Base-by-base conservation (phyloP, 2,797 vertebrate species). In the Ambastaia sidthimunki region DNA sequence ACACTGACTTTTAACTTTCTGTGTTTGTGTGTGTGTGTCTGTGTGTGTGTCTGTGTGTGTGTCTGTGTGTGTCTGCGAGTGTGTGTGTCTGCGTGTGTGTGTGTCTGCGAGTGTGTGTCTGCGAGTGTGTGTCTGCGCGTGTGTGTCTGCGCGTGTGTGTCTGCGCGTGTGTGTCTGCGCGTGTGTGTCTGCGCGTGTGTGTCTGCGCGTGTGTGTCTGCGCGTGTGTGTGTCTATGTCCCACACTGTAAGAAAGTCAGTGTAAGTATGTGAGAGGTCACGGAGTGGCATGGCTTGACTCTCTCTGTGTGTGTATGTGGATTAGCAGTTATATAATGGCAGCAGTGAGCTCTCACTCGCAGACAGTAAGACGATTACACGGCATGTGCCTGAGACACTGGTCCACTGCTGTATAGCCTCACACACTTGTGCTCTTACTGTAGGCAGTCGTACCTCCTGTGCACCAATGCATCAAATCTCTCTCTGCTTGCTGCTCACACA, bases 301-400 rank as follows among this genome's bases (percentile, higher is more conserved):
- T 79, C 19, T 50, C 25, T 55, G 59, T 77, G 69, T 73, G 71
- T 62, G 74, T 81, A 54, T 62, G 75, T 75, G 89, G 90, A 93
- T 93, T 93, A 93, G 87, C 77, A 80, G 92, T 94, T 94, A 93
- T 91, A 93, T 93, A 94, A 93, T 91, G 88, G 34, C 55, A 81
- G 86, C 88, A 89, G 88, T 86, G 90, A 92, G 91, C 91, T 91
- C 89, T 52, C 89, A 89, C 88, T 89, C 91, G 90, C 90, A 92
- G 91, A 92, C 88, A 84, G 90, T 93, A 93, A 94, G 92, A 93
- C 91, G 93, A 94, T 94, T 94, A 93, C 81, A 78, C 85, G 77
- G 87, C 91, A 89, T 93, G 91, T 89, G 90, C 87, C 89, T 90
- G 91, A 93, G 91, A 93, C 91, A 90, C 90, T 90, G 86, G 87